Evolutionary conservation across 2,797 vertebrate species (phyloP).

Genomic region (Hoplostethus mediterraneus): DNA sequence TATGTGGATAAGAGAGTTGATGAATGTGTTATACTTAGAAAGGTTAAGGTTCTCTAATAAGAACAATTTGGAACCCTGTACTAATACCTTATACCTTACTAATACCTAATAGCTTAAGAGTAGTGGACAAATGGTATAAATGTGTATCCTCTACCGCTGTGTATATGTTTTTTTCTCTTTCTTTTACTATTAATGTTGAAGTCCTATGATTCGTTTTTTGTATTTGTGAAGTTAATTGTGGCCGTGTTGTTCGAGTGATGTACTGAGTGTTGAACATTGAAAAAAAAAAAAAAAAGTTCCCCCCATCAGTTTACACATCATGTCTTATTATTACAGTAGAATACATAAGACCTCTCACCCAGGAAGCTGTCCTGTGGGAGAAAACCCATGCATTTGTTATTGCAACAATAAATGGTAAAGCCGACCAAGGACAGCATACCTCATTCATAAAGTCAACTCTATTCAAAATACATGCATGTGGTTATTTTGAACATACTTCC

Average conservation of each 20-base stretch:
- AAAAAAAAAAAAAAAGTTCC: too few species aligned
- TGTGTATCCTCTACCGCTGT: background rate
- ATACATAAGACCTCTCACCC: background rate
- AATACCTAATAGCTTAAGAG: background rate
- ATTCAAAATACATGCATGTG: background rate
- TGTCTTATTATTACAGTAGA: background rate
- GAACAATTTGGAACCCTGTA: background rate
- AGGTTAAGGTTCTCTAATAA: conserved; percentile 3
- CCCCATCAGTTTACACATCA: background rate
- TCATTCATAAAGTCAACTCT: conserved; percentile 20
- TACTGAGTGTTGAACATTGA: too few species aligned
- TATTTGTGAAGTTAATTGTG: too few species aligned
- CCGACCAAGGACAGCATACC: background rate
- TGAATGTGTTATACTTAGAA: conserved; percentile 1
- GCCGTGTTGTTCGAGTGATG: too few species aligned
- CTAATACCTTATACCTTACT: background rate
- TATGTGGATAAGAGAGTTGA: background rate
- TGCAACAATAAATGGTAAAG: conserved; percentile 17
- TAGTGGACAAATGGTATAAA: background rate
- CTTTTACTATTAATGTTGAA: background rate
- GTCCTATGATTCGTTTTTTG: background rate
- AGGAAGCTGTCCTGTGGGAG: conserved; percentile 13
- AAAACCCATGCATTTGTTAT: conserved; percentile 1
- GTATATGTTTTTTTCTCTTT: background rate
- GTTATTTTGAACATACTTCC: conserved; percentile 13